Evolutionary conservation across 2,797 vertebrate species (phyloP), one percentile per base, ranked within the genome.

Genomic region (Ptychobarbus kaznakovi): DNA sequence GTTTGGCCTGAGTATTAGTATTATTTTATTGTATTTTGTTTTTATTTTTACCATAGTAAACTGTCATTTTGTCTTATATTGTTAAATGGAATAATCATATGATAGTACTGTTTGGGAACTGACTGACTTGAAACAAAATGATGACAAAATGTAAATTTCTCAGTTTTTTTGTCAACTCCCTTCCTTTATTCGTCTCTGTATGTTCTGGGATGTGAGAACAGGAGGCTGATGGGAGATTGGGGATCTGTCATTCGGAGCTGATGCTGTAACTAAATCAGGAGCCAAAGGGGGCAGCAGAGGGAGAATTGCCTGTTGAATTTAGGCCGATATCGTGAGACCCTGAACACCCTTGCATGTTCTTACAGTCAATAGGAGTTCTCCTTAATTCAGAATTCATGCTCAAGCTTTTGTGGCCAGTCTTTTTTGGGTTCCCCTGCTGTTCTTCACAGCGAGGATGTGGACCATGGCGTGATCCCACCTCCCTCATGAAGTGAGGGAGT

Each of bases 291-390:
- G 65, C 49, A 56, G 38, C 38, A 58, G 74, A 78, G 72, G 61
- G 73, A 81, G 81, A 58, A 44, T 61, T 44, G n/a, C 20, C 28
- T 35, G 28, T 51, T 38, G 25, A 66, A 75, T 77, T 2, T 28
- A 44, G 44, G 12, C 25, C 6, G 46, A 83, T 86, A 28, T 76
- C 16, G 69, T 82, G 72, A 53, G 85, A 87, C 38, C 6, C 20
- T 86, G 82, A 82, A 79, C 15, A 38, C 18, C 51, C 13, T 61
- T 35, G 10, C 42, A 44, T 77, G 80, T 80, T 87, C 69, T 87
- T 80, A 75, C 70, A 66, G 86, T 89, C 69, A 49, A n/a, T 32
- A 68, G 69, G 40, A 82, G 82, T 85, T 84, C 49, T 74, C 40
- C 38, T 42, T 69, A 40, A 66, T 80, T 53, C 53, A 46, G 46